These are phyloP conservation scores for Magallana angulata DNA, from an alignment of 1,140 invertebrate genomes.

Conservation along the genomic window DNA sequence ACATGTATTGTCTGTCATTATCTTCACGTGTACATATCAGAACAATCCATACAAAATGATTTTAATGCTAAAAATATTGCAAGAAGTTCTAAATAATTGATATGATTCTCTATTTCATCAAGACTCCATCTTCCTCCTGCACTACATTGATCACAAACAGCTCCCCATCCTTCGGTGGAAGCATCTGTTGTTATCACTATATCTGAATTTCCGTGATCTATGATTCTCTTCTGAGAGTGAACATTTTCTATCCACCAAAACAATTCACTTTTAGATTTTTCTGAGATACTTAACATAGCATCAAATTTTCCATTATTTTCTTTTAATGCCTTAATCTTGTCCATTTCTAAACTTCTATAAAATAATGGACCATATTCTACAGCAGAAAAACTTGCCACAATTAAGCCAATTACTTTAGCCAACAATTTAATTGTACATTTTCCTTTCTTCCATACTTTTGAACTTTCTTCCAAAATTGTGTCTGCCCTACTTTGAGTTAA, in stretches of 20 bases:
- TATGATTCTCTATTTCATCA: slow-evolving; percentile 44
- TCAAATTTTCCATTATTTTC: slow-evolving; percentile 17
- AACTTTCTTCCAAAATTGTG: neutral
- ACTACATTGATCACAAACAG: neutral
- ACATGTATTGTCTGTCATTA: slow-evolving; percentile 53
- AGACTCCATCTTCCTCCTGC: slow-evolving; percentile 43
- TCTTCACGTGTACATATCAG: slow-evolving; percentile 24
- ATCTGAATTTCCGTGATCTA: neutral
- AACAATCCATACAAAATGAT: neutral
- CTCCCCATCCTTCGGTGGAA: slow-evolving; percentile 38
- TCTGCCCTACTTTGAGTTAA: neutral
- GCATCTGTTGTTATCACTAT: slow-evolving; percentile 19
- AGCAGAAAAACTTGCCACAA: slow-evolving; percentile 36
- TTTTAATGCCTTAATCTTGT: slow-evolving; percentile 33
- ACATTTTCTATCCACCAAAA: slow-evolving; percentile 30
- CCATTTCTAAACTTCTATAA: slow-evolving; percentile 28
- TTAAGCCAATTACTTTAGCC: slow-evolving; percentile 29
- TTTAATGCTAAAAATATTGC: slow-evolving; percentile 42
- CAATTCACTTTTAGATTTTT: neutral
- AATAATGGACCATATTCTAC: slow-evolving; percentile 36
- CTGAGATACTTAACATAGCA: neutral
- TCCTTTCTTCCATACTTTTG: neutral
- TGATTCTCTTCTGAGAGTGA: neutral
- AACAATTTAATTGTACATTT: slow-evolving; percentile 8
- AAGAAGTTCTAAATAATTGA: slow-evolving; percentile 57